phyloP scores from a whole-genome alignment of 2,888 invertebrate genomes.

The Phorcus lineatus region DNA sequence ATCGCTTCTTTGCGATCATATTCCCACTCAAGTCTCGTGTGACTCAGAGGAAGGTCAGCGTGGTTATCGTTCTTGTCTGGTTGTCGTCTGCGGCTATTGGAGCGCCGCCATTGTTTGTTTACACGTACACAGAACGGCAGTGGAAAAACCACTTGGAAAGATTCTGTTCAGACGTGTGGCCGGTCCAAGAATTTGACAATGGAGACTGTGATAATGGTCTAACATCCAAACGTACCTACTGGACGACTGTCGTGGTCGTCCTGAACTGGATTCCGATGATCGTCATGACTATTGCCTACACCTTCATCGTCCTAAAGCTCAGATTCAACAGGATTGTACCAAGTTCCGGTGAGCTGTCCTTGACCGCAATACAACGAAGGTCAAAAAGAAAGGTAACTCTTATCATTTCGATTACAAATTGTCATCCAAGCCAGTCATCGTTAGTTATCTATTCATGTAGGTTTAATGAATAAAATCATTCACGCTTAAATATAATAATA shows the following conservation, averaged over 20 bases:
- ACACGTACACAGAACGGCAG: constrained; percentile 54
- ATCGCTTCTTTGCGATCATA: constrained; percentile 69
- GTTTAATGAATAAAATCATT: too few relatives aligned
- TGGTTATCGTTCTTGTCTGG: constrained; percentile 58
- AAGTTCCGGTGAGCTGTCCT: constrained; percentile 50
- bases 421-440: too few relatives aligned
- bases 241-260: constrained; percentile 65
- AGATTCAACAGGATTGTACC: constrained; percentile 58
- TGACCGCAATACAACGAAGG: constrained; percentile 57
- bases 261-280: constrained; percentile 70
- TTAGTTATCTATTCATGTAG: too few relatives aligned
- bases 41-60: constrained; percentile 58
- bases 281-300: constrained; percentile 60
- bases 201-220: constrained; percentile 59
- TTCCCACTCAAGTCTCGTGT: constrained; percentile 65
- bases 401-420: too few relatives aligned
- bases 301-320: constrained; percentile 59
- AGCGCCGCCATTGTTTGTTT: constrained; percentile 58
- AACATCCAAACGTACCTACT: constrained; percentile 60
- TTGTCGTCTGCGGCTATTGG: constrained; percentile 55
- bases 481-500: too few relatives aligned
- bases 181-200: constrained; percentile 39
- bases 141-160: constrained; percentile 63
- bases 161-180: constrained; percentile 67
- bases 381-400: constrained; percentile 58